phyloP scores from a whole-genome alignment of 1,140 invertebrate genomes.

The Monomorium pharaonis region DNA sequence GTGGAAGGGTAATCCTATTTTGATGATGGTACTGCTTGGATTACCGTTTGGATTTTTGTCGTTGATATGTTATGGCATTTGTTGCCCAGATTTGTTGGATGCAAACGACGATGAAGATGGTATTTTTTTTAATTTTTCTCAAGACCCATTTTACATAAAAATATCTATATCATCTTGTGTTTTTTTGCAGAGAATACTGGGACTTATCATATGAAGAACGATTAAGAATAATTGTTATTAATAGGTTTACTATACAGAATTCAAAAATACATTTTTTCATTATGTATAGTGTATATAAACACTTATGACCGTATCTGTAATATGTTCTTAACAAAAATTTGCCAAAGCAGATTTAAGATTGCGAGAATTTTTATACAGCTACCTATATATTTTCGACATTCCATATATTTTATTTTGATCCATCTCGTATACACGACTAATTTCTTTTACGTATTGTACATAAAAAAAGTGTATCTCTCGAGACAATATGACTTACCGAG shows the following conservation, averaged over 20 bases:
- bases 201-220: slow-evolving; percentile 82
- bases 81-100: slow-evolving; percentile 96
- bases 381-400: slow-evolving; percentile 23
- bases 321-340: slow-evolving; percentile 31
- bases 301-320: slow-evolving; percentile 15
- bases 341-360: slow-evolving; percentile 40
- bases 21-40: slow-evolving; percentile 95
- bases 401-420: neutral
- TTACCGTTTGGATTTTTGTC: slow-evolving; percentile 95
- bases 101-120: slow-evolving; percentile 93
- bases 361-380: slow-evolving; percentile 23
- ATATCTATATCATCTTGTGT: slow-evolving; percentile 47
- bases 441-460: slow-evolving; percentile 5
- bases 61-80: slow-evolving; percentile 97
- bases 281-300: slow-evolving; percentile 42
- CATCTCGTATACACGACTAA: neutral
- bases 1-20: slow-evolving; percentile 96
- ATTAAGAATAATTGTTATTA: slow-evolving; percentile 70
- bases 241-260: slow-evolving; percentile 24
- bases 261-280: slow-evolving; percentile 31
- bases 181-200: slow-evolving; percentile 74
- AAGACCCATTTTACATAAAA: neutral
- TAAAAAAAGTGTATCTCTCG: slow-evolving; percentile 11
- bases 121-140: slow-evolving; percentile 50
- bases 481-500: slow-evolving; percentile 69